Base-by-base conservation (phyloP, 2,888 invertebrate species). In the Netelia virgata region DNA sequence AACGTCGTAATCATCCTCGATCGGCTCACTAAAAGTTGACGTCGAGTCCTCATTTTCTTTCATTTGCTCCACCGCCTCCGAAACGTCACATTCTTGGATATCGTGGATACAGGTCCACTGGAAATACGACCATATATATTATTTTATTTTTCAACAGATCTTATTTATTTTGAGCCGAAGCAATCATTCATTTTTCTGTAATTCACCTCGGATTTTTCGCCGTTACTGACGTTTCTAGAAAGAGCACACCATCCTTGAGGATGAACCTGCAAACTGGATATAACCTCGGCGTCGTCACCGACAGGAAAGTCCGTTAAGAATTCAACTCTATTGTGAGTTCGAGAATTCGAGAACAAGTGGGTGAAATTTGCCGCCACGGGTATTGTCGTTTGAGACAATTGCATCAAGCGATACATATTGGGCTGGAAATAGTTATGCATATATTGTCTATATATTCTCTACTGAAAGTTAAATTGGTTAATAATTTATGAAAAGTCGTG, bases 91-190 rank as follows among this genome's bases (percentile, higher is more conserved):
- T 61, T 96, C 96, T 94, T 98, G 98, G 87, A 99, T 98, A 92
- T 98, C 98, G 94, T 99, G 98, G 75, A 99, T 96, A 92, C 98
- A 97, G 8, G 98, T 98, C 98, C 98, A 98, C 97, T 97, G 93
- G n/a, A 94, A 94, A 81, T 77, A 86, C 75, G 82, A 77, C 77
- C 43, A 36, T 36, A 1, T 6, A 36, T 36, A 36, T 74, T 14
- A 59, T 28, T 28, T 28, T 69, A 50, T 61, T 10, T 41, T 59
- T 70, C 36, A 20, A 64, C 16, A 36, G 36, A 6, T 36, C 6
- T 36, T 36, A 1, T 61, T 43, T 63, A 68, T 70, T 36, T 57
- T 75, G 36, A 20, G 14, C 47, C 6, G 36, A 69, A 64, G 11
- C 14, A 6, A 23, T 14, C 0, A 20, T 23, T 61, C n/a, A n/a